phyloP scores from a whole-genome alignment of 2,113 vertebrate genomes.

The Megaceryle torquata region DNA sequence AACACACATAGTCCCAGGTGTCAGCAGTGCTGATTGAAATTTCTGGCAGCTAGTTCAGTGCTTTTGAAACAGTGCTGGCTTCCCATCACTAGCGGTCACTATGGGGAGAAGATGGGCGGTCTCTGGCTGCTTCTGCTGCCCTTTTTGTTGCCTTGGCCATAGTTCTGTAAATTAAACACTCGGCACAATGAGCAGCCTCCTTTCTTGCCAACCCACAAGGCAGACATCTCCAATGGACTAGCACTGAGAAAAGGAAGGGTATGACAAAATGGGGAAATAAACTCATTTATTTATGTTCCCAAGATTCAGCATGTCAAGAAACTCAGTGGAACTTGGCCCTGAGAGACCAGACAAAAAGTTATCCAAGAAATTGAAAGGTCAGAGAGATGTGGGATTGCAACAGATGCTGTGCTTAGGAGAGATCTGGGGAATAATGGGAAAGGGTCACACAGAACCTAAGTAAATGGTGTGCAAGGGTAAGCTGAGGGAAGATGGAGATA shows the following conservation, averaged over 20 bases:
- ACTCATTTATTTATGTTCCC: slow-evolving; percentile 9
- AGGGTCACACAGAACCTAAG: not conserved
- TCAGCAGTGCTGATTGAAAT: slow-evolving; percentile 4
- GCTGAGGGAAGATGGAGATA: slow-evolving; percentile 16
- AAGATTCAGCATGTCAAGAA: not conserved
- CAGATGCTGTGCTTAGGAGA: not conserved
- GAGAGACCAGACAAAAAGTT: not conserved
- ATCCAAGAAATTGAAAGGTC: slow-evolving; percentile 34
- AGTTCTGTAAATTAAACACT: not conserved
- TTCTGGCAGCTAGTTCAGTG: slow-evolving; percentile 25
- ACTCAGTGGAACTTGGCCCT: not conserved
- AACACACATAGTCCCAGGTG: slow-evolving; percentile 54
- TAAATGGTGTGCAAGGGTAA: slow-evolving; percentile 6
- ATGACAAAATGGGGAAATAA: slow-evolving; percentile 34
- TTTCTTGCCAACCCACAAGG: slow-evolving; percentile 40
- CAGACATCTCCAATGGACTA: not conserved
- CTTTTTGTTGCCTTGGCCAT: slow-evolving; percentile 37
- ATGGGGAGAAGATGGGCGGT: not conserved
- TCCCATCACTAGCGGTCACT: slow-evolving; percentile 40
- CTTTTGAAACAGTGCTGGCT: slow-evolving; percentile 43
- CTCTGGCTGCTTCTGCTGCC: slow-evolving; percentile 54
- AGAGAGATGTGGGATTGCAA: slow-evolving; percentile 26
- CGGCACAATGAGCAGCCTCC: not conserved
- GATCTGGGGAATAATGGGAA: not conserved
- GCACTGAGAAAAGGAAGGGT: slow-evolving; percentile 3